Evolutionary conservation across 2,113 vertebrate species (phyloP).

Genomic region (Cacatua alba): DNA sequence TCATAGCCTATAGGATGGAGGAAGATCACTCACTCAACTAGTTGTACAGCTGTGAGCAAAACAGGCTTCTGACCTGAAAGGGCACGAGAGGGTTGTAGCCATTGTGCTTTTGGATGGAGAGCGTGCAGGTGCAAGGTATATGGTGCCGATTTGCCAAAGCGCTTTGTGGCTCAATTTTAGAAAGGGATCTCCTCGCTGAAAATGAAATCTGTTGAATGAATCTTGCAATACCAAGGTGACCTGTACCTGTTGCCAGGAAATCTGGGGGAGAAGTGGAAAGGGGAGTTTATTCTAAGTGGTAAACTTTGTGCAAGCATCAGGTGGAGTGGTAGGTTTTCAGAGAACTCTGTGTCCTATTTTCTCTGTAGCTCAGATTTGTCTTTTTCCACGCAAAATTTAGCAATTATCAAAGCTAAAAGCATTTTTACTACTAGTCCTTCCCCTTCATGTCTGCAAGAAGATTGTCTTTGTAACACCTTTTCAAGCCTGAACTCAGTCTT

Average conservation of each 20-base stretch:
- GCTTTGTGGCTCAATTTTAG: neutral
- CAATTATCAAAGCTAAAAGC: neutral
- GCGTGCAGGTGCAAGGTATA: neutral
- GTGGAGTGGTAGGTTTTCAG: neutral
- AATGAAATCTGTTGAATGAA: neutral
- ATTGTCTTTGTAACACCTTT: neutral
- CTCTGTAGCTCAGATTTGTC: neutral
- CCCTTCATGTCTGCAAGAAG: neutral
- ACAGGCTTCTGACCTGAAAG: neutral
- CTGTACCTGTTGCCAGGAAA: neutral
- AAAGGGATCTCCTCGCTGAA: neutral
- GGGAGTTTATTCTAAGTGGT: neutral
- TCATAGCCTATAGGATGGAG: neutral
- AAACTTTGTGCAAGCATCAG: neutral
- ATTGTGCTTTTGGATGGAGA: neutral
- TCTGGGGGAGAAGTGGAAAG: neutral
- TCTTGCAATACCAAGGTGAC: neutral
- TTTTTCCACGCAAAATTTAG: neutral
- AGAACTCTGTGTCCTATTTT: neutral
- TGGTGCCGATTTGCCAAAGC: neutral
- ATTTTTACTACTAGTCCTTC: neutral
- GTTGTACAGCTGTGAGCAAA: neutral
- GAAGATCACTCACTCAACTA: neutral
- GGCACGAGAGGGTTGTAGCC: neutral
- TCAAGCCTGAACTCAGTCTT: neutral